A percentile compares a stretch with the other conserved stretches of the same genome.
phyloP scores from a whole-genome alignment of 2,113 vertebrate genomes.

The Aegithalos caudatus region DNA sequence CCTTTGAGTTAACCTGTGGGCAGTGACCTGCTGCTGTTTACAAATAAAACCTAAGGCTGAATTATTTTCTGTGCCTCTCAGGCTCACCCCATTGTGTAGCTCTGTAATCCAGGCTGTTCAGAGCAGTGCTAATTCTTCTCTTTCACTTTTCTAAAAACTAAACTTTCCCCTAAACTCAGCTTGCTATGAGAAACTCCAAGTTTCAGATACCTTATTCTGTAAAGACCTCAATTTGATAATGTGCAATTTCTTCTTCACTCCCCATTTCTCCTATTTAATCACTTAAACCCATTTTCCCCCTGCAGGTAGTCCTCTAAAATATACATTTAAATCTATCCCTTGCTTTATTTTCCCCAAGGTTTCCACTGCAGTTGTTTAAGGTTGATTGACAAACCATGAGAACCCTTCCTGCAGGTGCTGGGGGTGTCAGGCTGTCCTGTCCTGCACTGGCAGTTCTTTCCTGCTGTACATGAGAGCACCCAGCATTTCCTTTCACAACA shows the following conservation, averaged over 20 bases:
- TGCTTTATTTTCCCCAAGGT: background rate
- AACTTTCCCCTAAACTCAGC: background rate
- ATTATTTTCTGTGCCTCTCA: background rate
- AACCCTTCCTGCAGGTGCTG: background rate
- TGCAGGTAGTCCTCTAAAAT: background rate
- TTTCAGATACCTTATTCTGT: background rate
- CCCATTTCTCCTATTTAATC: background rate
- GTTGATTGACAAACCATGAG: background rate
- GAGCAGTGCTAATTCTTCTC: background rate
- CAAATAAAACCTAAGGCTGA: background rate
- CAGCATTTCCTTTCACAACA: background rate
- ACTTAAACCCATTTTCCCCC: background rate
- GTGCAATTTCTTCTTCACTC: background rate
- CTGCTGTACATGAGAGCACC: background rate
- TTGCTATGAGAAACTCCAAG: background rate
- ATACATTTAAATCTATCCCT: background rate
- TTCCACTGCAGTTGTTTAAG: background rate
- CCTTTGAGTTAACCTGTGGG: background rate
- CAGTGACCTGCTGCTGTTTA: background rate
- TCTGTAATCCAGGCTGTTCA: background rate
- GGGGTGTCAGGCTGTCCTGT: background rate
- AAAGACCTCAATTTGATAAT: background rate
- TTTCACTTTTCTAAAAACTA: background rate
- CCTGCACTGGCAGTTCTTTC: background rate
- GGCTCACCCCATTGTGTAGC: background rate